phyloP scores from a whole-genome alignment of 2,888 invertebrate species.

The Augiades crinisus region DNA sequence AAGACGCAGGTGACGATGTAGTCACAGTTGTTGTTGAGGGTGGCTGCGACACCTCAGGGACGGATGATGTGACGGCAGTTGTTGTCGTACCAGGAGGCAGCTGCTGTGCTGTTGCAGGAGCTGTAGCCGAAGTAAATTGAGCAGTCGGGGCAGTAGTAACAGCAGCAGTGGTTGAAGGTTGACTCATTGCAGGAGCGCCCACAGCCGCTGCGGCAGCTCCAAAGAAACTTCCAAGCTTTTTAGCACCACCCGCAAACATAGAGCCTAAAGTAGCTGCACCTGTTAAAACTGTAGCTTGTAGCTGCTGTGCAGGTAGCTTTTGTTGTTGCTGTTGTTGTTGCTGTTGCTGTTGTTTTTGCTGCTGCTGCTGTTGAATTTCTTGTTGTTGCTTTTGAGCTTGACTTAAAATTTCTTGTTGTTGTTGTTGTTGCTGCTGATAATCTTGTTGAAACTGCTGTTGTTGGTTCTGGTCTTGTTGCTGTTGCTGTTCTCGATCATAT shows the following conservation, averaged over 20 bases:
- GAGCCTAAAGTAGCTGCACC: conserved; percentile 76
- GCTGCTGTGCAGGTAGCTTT: conserved; percentile 62
- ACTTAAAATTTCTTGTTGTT: conserved; percentile 36
- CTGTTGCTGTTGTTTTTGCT: conserved; percentile 48
- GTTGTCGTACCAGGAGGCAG: conserved; percentile 56
- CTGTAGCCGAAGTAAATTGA: conserved; percentile 43
- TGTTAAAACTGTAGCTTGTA: conserved; percentile 67
- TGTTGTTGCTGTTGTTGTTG: conserved; percentile 59
- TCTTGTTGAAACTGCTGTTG: conserved; percentile 39
- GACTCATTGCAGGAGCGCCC: conserved; percentile 53
- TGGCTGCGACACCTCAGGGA: conserved; percentile 63
- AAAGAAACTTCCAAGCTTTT: conserved; percentile 73
- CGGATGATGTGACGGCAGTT: conserved; percentile 60
- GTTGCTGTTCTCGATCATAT: conserved; percentile 38
- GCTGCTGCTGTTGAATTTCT: conserved; percentile 42
- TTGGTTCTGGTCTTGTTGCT: conserved; percentile 38
- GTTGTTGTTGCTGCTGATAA: conserved; percentile 42
- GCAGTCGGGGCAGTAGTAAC: conserved; percentile 44
- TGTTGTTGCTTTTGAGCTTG: conserved; percentile 37
- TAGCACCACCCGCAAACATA: conserved; percentile 75
- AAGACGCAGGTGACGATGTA: conserved; percentile 53
- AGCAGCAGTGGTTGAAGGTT: conserved; percentile 43
- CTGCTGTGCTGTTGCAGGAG: conserved; percentile 59
- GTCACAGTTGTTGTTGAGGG: conserved; percentile 59
- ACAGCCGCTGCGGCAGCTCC: conserved; percentile 76